Evolutionary conservation across 30 jellyfish, hydroid and myxozoan genomes (phyloP).

Genomic region (Hydractinia symbiolongicarpus): DNA sequence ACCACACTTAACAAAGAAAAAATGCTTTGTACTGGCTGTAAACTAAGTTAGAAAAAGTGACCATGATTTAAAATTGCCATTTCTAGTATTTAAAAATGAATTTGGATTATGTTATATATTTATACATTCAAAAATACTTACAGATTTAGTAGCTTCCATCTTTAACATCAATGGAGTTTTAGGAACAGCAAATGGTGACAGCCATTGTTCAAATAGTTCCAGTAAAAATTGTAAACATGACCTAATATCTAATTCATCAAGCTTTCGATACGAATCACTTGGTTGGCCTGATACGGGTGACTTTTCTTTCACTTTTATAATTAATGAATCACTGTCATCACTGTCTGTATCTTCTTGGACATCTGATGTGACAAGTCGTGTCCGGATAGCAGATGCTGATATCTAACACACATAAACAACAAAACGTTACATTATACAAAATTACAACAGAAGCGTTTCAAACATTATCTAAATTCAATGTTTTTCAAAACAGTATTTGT

Average conservation of each 20-base stretch:
- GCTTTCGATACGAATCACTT: slow-evolving; percentile 21
- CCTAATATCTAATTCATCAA: slow-evolving; percentile 82
- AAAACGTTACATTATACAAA: too few relatives aligned
- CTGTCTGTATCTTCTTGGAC: slow-evolving; percentile 96
- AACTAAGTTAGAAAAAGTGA: too few relatives aligned
- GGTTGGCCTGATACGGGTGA: slow-evolving; percentile 30
- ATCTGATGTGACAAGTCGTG: slow-evolving; percentile 80
- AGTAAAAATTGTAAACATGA: slow-evolving; percentile 78
- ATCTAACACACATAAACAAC: slow-evolving; percentile 31
- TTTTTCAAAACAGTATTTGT: not conserved
- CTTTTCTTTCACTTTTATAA: slow-evolving; percentile 74
- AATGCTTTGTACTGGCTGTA: too few relatives aligned
- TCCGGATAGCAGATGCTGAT: slow-evolving; percentile 80
- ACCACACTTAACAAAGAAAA: too few relatives aligned
- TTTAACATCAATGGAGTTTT: slow-evolving; percentile 86
- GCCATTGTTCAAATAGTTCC: slow-evolving; percentile 93
- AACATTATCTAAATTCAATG: not conserved
- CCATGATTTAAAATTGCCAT: not conserved
- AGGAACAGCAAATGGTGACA: slow-evolving; percentile 66
- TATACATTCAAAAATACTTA: not conserved
- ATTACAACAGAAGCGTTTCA: not conserved
- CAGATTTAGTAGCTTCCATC: slow-evolving; percentile 86
- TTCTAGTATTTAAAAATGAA: not conserved
- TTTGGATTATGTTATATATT: too few relatives aligned
- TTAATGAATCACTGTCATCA: slow-evolving; percentile 82